Conservation (phyloP, 2,888 invertebrate species). For the Lasioglossum figueresi region DNA sequence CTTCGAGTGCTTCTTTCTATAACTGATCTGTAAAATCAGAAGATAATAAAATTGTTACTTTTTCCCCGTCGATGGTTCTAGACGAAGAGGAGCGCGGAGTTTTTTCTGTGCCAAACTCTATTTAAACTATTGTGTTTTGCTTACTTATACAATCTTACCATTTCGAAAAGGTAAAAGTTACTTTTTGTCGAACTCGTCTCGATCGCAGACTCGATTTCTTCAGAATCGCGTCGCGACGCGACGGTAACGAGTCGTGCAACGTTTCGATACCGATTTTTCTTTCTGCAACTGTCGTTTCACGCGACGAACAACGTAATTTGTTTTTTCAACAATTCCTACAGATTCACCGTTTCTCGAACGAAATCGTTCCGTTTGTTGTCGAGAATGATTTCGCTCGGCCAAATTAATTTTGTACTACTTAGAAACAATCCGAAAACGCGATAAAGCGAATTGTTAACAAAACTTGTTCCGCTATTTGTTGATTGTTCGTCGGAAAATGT, state of each 20-base stretch:
- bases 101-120: neutral
- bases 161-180: neutral
- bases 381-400: neutral
- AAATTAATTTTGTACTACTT: conserved; percentile 11
- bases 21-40: neutral
- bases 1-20: neutral
- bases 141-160: neutral
- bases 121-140: conserved; percentile 4
- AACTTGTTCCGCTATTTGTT: neutral
- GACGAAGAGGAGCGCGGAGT: neutral
- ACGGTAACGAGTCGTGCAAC: conserved; percentile 1
- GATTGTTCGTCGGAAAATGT: neutral
- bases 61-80: neutral
- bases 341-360: neutral
- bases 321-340: neutral
- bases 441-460: neutral
- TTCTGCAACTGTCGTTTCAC: neutral
- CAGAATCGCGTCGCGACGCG: conserved; percentile 7
- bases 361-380: neutral
- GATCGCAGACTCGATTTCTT: neutral
- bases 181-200: neutral
- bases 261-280: neutral
- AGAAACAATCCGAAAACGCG: neutral
- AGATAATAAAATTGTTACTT: neutral
- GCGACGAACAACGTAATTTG: neutral